phyloP scores from a whole-genome alignment of 2,888 invertebrate genomes.

The Ophion ellenae region DNA sequence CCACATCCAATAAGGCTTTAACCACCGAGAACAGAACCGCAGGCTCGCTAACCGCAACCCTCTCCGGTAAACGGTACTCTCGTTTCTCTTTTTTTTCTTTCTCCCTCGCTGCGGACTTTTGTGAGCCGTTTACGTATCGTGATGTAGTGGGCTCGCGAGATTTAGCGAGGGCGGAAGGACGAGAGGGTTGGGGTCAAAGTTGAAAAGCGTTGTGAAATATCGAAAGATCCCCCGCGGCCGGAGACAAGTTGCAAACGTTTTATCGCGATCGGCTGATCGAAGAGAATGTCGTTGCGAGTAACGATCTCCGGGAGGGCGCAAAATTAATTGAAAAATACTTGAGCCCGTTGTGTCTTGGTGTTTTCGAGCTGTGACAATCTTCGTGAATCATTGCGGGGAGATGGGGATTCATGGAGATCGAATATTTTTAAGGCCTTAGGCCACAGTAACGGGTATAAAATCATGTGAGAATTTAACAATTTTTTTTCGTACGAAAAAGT shows the following conservation, averaged over 20 bases:
- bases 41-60: slow-evolving; percentile 44
- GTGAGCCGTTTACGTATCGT: slow-evolving; percentile 12
- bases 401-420: neutral
- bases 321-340: neutral
- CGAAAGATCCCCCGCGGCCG: neutral
- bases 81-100: slow-evolving; percentile 1
- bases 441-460: too few species aligned
- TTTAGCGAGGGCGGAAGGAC: neutral
- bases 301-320: neutral
- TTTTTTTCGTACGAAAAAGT: too few species aligned
- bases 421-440: neutral
- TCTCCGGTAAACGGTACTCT: slow-evolving; percentile 28
- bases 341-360: neutral
- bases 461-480: too few species aligned
- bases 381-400: neutral
- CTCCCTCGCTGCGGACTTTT: neutral
- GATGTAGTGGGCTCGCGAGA: slow-evolving; percentile 17
- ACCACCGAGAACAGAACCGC: slow-evolving; percentile 54
- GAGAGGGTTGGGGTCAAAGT: neutral
- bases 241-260: neutral
- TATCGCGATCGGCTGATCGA: neutral
- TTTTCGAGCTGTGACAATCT: too few species aligned
- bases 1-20: slow-evolving; percentile 48
- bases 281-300: neutral
- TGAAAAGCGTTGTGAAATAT: neutral